Evolutionary conservation across 2,113 vertebrate genomes (phyloP), one percentile per base, ranked within the genome.

Genomic region (Ranitomeya imitator): DNA sequence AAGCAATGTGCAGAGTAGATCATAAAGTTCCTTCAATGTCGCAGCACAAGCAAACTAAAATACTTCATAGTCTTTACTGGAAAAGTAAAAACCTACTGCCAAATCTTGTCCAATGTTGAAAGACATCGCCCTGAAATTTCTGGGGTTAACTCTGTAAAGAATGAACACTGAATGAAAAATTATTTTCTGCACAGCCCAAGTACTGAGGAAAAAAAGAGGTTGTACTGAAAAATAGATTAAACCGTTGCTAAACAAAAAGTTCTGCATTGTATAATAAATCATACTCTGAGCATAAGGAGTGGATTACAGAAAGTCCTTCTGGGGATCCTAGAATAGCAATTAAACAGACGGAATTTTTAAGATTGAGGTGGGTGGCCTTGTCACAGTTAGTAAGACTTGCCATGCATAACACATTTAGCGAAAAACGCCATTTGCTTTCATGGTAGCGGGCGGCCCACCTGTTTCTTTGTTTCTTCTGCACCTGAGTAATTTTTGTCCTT

Each of bases 401-500:
- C 81, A 69, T 63, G 23, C 63, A 55, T 71, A 71, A 71, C 82
- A 83, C 21, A 84, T n/a, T 71, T 10, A 81, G 23, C 2, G 31
- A 85, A 71, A 73, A 63, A 7, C 15, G 26, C 37, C 26, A 59
- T 76, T 57, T 74, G 67, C 31, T 59, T 31, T 55, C 12, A 21
- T 45, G 83, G 45, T 26, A 55, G 82, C 15, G 65, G 51, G 63
- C 52, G 76, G 55, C 23, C 61, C 82, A 55, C 67, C 55, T 74
- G 11, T 80, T 73, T 9, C 77, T 78, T 86, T 80, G 61, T 80
- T 51, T 23, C 45, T 45, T 52, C 59, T 87, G 60, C 86, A 69
- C 63, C 61, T 31, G 77, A 71, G 60, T 45, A 80, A 86, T 87
- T 87, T 69, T 69, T 87, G 76, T 80, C 21, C 61, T 26, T 80